Base-by-base conservation (phyloP, 2,888 invertebrate genomes). In the Schizotus pectinicornis region DNA sequence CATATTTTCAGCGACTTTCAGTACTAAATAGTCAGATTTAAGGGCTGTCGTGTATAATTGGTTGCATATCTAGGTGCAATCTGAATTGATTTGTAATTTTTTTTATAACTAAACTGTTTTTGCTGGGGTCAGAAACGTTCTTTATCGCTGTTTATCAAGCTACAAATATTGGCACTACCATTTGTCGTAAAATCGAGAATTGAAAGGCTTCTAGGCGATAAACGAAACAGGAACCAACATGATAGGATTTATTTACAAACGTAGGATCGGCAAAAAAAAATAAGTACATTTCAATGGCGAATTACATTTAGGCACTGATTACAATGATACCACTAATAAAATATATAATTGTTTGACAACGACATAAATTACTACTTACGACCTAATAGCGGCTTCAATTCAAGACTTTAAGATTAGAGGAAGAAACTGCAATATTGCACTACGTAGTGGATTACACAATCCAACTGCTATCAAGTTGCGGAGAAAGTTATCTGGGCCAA, bases 371-470 rank as follows among this genome's bases (percentile, higher is more conserved):
- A 31, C 9, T 42, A 31, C 9, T 7, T 31, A 7, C n/a, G 32
- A 63, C 68, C 73, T 71, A 74, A 73, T 73, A 71, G 71, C 71
- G 68, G 69, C 73, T 74, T 76, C 75, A 76, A 75, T 75, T 76
- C 73, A 60, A 71, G 70, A 72, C 68, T 69, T 67, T 65, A 61
- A 61, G 56, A 58, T 65, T 62, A 58, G 65, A 68, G 69, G 67
- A 69, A 69, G 64, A 67, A 63, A 52, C 35, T 56, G 52, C 34
- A 37, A 45, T 50, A 37, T 54, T 48, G 46, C 48, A 58, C 46
- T 50, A 8, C 32, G 9, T 43, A 41, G 6, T 1, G 12, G 39
- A 37, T 56, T 37, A 35, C 39, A 42, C 50, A 53, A 53, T 31
- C 13, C 31, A 54, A 59, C 37, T 22, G 22, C 22, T 22, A 22